Base-by-base conservation (phyloP, 2,888 invertebrate genomes). In the Eledone cirrhosa region DNA sequence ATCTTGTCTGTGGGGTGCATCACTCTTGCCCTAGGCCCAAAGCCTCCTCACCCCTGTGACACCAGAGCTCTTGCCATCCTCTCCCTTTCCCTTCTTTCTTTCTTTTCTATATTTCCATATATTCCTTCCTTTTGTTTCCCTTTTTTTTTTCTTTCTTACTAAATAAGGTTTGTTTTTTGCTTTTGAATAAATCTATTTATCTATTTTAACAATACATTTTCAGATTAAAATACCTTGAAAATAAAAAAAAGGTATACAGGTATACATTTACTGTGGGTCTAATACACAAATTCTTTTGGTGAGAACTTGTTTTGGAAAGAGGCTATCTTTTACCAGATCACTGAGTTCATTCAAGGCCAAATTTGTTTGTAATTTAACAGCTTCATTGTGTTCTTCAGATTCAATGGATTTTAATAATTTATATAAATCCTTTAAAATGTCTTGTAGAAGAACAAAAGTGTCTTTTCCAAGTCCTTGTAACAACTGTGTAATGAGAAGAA, bases 261-360 rank as follows among this genome's bases (percentile, higher is more conserved):
- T 22, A 29, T 22, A 47, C 22, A 14, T 31, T 93, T 94, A 91
- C 93, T 94, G 82, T 75, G 83, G 81, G 78, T 86, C 84, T 31
- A 89, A 83, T 53, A 91, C 87, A 76, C 83, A 82, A 48, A 94
- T 92, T 82, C 91, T 92, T 85, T 94, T 94, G 83, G 93, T 92
- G 78, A 93, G 90, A 78, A 92, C 92, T 76, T 93, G 89, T 85
- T 92, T 90, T 0, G 93, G 93, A 83, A 93, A 93, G 47, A 95
- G 87, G 83, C 93, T 92, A 78, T 93, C 91, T 84, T 92, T 93
- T 80, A 94, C 94, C 79, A 94, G 93, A 79, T 92, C 92, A 87
- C 95, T 94, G 22, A 96, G 91, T 91, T 95, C 94, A 89, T 95
- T 94, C 63, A 96, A 90, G 1, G 95, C 95, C 79, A 95, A 90